Base-by-base conservation (phyloP, 53 echinoderm and acorn worm species). In the Zoroaster sp. region DNA sequence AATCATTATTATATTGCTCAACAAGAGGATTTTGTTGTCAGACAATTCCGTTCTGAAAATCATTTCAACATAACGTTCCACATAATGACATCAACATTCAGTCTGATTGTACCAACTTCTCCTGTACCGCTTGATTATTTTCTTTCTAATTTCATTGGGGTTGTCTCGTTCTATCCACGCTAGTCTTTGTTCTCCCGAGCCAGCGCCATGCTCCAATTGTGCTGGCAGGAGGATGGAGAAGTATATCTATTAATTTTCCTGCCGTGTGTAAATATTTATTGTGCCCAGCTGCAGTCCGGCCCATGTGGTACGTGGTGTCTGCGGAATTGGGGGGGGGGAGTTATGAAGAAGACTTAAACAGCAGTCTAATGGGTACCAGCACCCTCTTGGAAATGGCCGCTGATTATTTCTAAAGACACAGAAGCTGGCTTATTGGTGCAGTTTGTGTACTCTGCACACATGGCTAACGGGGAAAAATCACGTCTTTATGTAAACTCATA, bases 211-310 rank as follows among this genome's bases (percentile, higher is more conserved):
- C 23, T 28, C 63, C 63, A 59, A 59, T 59, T 59, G 63, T 25
- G 49, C 35, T 31, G 71, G 46, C n/a, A 35, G 38, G 34, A 9
- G 77, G 47, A 35, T 34, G 51, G 49, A 36, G 38, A 49, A 36
- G 63, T 40, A 40, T 66, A 12, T 15, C 65, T 82, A 82, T 67
- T 82, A 68, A 67, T 82, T 82, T 82, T 67, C 66, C 68, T 41
- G 78, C 81, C 67, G 41, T 85, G 47, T 70, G 85, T 85, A 71
- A 85, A 85, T 70, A 85, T 85, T 85, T 45, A 85, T 46, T 85
- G 25, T 51, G 43, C 35, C 70, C 85, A 85, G 85, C 70, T 85
- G 85, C 71, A 66, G 23, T 40, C 15, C 63, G 21, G 63, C 63
- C 63, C 63, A 28, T 59, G 21, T n/a, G n/a, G n/a, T n/a, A n/a